Base-by-base conservation (phyloP, 2,113 vertebrate genomes). In the Oncorhynchus nerka region DNA sequence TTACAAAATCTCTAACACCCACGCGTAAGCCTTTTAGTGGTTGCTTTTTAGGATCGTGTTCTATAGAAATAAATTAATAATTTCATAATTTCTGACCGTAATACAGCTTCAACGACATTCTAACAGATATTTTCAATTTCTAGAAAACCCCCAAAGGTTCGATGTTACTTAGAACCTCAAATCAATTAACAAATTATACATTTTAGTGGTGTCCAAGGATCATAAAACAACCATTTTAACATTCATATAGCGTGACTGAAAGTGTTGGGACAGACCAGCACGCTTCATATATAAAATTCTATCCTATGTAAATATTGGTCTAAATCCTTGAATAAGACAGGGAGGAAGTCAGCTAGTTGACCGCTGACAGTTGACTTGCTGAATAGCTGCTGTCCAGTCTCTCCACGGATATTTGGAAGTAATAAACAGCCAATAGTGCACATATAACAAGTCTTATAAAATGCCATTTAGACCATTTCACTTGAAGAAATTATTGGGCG, bases 241-340 rank as follows among this genome's bases (percentile, higher is more conserved):
- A 55, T 90, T 67, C 39, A 79, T 70, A 85, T 77, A 67, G 82
- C 83, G 76, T 86, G 84, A 86, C 77, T 79, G 74, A 30, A 57
- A 45, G 78, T 71, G 74, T 16, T 62, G 73, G 81, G 80, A 75
- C 34, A 26, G 61, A 48, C 65, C 79, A 76, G 85, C 88, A 84
- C 83, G 68, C 82, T 82, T 73, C 82, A 68, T 74, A 65, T 71
- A 87, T 92, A 87, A 92, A 92, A 93, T 79, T 68, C 77, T 71
- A 91, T 78, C 85, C 92, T 93, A 61, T 90, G 77, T 84, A 93
- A 94, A 93, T 92, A 94, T 91, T 91, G 86, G 89, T 83, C 34
- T 74, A 87, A 89, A 90, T 87, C 81, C 87, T 80, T 34, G 89
- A 89, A 83, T 82, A 79, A 86, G 88, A 85, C 81, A 82, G 68